Percentiles rank a stretch among this genome's conserved stretches.
These are phyloP conservation scores for Spicauda simplicius DNA, from an alignment of 2,888 invertebrate species.

Conservation along the genomic window DNA sequence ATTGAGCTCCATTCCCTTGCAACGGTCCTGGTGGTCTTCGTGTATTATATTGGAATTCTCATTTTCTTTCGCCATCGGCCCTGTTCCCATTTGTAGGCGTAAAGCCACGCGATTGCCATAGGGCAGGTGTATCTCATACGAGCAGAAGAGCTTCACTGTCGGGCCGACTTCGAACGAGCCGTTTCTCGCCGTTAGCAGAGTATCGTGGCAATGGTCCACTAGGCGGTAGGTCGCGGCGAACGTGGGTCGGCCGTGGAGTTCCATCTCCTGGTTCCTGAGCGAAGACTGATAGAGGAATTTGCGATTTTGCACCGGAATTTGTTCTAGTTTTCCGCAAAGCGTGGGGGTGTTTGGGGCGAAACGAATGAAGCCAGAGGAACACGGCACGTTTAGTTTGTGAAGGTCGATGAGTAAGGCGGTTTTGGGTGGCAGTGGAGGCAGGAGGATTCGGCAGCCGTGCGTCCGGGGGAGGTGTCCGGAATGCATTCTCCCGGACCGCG, in stretches of 20 bases:
- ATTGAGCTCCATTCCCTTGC: slow-evolving; percentile 84
- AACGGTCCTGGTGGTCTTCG: slow-evolving; percentile 68
- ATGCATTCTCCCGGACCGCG: slow-evolving; percentile 75
- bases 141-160: slow-evolving; percentile 85
- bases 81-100: slow-evolving; percentile 84
- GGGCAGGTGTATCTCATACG: slow-evolving; percentile 88
- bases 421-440: slow-evolving; percentile 70
- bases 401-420: slow-evolving; percentile 87
- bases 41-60: slow-evolving; percentile 67
- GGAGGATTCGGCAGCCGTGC: slow-evolving; percentile 83
- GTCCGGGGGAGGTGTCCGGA: slow-evolving; percentile 81
- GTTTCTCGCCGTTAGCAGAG: slow-evolving; percentile 86
- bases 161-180: slow-evolving; percentile 88
- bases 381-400: slow-evolving; percentile 88
- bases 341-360: slow-evolving; percentile 80
- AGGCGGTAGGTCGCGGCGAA: slow-evolving; percentile 88
- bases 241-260: slow-evolving; percentile 86
- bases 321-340: slow-evolving; percentile 89
- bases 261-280: slow-evolving; percentile 81
- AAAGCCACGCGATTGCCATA: slow-evolving; percentile 89
- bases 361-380: slow-evolving; percentile 85
- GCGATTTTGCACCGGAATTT: slow-evolving; percentile 84
- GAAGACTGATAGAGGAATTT: slow-evolving; percentile 82
- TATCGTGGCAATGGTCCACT: slow-evolving; percentile 90
- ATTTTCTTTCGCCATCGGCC: slow-evolving; percentile 61